Percentiles rank a stretch among this genome's conserved stretches.
Evolutionary conservation across 2,113 vertebrate genomes (phyloP).

Genomic region (Camelus bactrianus): DNA sequence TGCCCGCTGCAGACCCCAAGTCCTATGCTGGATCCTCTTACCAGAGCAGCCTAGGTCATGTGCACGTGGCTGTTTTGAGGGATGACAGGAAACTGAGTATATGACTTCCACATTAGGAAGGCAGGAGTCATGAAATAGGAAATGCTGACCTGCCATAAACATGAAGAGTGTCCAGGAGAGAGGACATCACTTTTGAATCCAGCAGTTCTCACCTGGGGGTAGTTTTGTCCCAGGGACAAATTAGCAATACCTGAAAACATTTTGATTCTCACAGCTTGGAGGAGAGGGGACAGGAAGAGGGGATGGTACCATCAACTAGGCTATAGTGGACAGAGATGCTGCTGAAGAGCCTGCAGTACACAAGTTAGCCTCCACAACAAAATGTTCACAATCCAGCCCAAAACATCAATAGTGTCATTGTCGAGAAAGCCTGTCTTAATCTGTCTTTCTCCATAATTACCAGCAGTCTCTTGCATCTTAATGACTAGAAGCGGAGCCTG

Average conservation of each 20-base stretch:
- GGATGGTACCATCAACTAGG: rapidly evolving
- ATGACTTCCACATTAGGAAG: neutral
- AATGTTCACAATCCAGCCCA: too few relatives aligned
- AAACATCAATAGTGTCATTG: neutral
- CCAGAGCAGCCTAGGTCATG: rapidly evolving
- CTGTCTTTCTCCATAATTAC: neutral
- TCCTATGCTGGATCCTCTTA: too few relatives aligned
- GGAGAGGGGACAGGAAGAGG: rapidly evolving
- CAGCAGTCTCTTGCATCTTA: neutral
- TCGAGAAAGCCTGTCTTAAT: neutral
- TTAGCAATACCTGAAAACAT: neutral
- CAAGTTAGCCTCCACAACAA: rapidly evolving
- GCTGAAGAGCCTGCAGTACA: neutral
- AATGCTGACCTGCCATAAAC: too few relatives aligned
- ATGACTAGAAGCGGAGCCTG: neutral
- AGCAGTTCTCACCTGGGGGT: neutral
- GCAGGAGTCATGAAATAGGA: too few relatives aligned
- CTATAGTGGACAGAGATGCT: rapidly evolving
- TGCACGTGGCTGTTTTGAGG: neutral
- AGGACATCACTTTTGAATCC: neutral
- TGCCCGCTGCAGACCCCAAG: neutral
- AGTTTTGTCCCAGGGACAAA: neutral
- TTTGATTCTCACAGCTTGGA: too few relatives aligned
- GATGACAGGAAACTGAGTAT: neutral
- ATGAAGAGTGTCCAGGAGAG: neutral